These are phyloP conservation scores for Diabrotica undecimpunctata DNA, from an alignment of 1,140 invertebrate species.

Conservation along the genomic window DNA sequence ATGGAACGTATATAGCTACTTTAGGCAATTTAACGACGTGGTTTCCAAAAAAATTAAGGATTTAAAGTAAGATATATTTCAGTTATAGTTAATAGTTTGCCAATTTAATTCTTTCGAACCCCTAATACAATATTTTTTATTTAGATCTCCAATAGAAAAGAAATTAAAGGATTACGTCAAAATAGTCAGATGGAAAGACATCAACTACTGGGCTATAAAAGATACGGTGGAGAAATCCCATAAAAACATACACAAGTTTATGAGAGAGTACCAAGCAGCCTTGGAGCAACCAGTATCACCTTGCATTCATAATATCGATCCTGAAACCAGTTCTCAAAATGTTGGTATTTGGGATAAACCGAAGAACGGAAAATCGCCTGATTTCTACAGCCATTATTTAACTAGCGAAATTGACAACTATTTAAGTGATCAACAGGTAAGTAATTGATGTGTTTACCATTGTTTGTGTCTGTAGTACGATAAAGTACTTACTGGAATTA, in stretches of 20 bases:
- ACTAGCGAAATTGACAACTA: too few relatives aligned
- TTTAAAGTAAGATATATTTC: constrained; percentile 38
- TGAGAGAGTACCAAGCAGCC: constrained; percentile 68
- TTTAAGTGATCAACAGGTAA: too few relatives aligned
- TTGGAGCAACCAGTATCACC: constrained; percentile 53
- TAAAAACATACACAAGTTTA: constrained; percentile 79
- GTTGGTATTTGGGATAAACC: constrained; percentile 56
- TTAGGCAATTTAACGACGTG: constrained; percentile 68
- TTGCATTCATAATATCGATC: constrained; percentile 46
- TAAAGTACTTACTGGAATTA: too few relatives aligned
- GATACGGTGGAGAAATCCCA: constrained; percentile 84
- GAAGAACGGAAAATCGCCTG: constrained; percentile 33
- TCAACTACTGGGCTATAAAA: constrained; percentile 92
- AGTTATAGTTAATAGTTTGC: neutral
- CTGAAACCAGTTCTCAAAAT: constrained; percentile 44
- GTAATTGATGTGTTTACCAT: too few relatives aligned
- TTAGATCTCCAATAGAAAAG: constrained; percentile 78
- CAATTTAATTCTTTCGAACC: neutral
- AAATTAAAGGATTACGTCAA: constrained; percentile 91
- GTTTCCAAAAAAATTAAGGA: constrained; percentile 64
- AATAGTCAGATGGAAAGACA: constrained; percentile 93
- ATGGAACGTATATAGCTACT: constrained; percentile 86
- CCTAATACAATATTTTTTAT: neutral
- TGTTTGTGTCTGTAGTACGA: too few relatives aligned
- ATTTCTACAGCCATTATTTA: constrained; percentile 1